Evolutionary conservation across 2,797 vertebrate species (phyloP), one percentile per base, ranked within the genome.

Genomic region (Myotis daubentonii): DNA sequence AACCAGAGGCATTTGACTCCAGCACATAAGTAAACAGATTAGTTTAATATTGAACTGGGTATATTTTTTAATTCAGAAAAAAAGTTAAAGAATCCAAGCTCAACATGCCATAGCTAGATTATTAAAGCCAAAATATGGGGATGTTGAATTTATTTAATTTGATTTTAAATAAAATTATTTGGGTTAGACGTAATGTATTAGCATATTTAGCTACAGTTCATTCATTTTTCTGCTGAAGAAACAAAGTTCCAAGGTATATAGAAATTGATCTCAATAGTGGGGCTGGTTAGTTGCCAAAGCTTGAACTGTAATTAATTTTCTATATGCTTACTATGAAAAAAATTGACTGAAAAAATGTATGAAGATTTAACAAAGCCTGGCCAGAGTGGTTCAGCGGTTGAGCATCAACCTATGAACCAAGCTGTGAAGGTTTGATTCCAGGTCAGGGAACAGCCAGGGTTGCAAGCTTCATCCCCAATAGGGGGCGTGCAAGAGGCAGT

Each of bases 131-230:
- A 93, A 94, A 74, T 75, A 86, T 44, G 36, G 13, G 30, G 15
- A 71, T 53, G 60, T 76, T 68, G 62, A 25, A 53, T 66, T 83
- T 53, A 66, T 49, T 68, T 72, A 72, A 51, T 57, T 82, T 70
- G 0, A 88, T 66, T 82, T 85, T 79, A 86, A 91, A 79, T 92
- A 55, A 83, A 86, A 82, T 82, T 6, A 80, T 66, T 94, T 95
- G 1, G 1, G 13, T 76, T 84, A 12, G 13, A 66, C 92, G 28
- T 79, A 82, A 82, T 79, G 44, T 20, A 49, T 82, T 92, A 68
- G 33, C 83, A 72, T 53, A 81, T 55, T 94, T 83, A 66, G 6
- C 66, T 28, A 23, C 66, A 15, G 36, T 38, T 87, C 49, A 75
- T 55, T 60, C 10, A 87, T 83, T 90, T 71, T 72, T 68, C 8